Base-by-base conservation (phyloP, 2,888 invertebrate genomes). In the Rhodophaea formosa region DNA sequence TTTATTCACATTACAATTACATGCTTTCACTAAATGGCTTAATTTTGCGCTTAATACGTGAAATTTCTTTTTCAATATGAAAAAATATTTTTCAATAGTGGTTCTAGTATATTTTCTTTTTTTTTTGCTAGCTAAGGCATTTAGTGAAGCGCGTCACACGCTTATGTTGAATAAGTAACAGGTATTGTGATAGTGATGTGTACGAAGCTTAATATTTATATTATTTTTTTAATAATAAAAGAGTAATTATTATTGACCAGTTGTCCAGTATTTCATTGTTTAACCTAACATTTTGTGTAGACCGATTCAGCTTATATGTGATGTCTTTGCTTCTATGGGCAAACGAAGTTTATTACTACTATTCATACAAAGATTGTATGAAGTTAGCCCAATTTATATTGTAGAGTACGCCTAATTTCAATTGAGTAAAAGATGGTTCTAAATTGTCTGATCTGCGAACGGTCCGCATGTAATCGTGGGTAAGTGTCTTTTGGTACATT, bases 181-280 rank as follows among this genome's bases (percentile, higher is more conserved):
- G 79, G 82, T 84, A 86, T 84, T 89, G 89, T 89, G 88, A 88
- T 90, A 88, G 82, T 82, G 79, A 80, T 75, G 84, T 86, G 85
- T 88, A 84, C 74, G 84, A 87, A 84, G 87, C 85, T 86, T 86
- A 82, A 80, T 83, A 84, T 81, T 85, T 84, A 81, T 84, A 83
- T 80, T 75, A 76, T 79, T 84, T 82, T n/a, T 86, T 86, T 82
- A 73, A 80, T 77, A 88, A 90, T 89, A 88, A 88, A 87, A 87
- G 71, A 82, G 76, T 84, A 85, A 84, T 77, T 69, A 79, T 79
- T 80, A 83, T 80, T 77, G 77, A 79, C 71, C 68, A 74, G 74
- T 79, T 77, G 73, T 76, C 67, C 62, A 74, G 84, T 80, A 86
- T 88, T 88, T 88, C 83, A 86, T 88, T 88, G 77, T 79, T 80